Percentiles rank a stretch among this genome's conserved stretches.
These are phyloP conservation scores for Varecia variegata DNA, from an alignment of 2,797 vertebrate genomes.

Conservation along the genomic window DNA sequence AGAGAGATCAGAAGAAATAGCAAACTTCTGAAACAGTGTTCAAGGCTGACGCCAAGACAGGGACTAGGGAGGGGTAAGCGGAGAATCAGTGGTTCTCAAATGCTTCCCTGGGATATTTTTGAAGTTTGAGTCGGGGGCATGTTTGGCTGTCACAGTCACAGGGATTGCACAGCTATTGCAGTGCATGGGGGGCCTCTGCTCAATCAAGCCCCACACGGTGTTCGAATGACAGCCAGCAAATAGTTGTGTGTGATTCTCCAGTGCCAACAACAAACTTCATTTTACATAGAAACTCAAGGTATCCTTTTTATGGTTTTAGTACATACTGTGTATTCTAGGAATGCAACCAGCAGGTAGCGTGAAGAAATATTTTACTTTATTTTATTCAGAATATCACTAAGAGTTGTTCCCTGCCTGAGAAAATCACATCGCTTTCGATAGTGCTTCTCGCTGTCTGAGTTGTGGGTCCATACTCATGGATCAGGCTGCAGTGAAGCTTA, in stretches of 20 bases:
- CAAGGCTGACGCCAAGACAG: no score
- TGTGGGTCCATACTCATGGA: fast-evolving
- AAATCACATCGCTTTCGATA: no score
- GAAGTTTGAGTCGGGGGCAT: not conserved
- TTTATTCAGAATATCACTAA: not conserved
- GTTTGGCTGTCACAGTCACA: fast-evolving
- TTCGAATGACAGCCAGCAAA: not conserved
- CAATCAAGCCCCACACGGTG: fast-evolving
- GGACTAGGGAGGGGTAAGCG: fast-evolving
- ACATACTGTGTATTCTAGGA: not conserved
- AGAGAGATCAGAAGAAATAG: no score
- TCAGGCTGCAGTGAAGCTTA: no score
- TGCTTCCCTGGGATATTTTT: not conserved
- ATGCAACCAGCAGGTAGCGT: not conserved
- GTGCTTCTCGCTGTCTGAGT: not conserved
- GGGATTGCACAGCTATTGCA: no score
- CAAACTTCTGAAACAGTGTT: not conserved
- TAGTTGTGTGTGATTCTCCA: fast-evolving
- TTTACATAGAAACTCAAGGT: not conserved
- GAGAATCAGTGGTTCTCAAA: fast-evolving
- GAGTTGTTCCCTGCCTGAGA: not conserved
- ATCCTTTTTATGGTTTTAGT: not conserved
- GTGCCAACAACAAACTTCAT: not conserved
- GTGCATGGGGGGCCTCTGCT: fast-evolving
- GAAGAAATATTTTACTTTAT: not conserved